Base-by-base conservation (phyloP, 2,113 vertebrate genomes). In the Leptodactylus fuscus region DNA sequence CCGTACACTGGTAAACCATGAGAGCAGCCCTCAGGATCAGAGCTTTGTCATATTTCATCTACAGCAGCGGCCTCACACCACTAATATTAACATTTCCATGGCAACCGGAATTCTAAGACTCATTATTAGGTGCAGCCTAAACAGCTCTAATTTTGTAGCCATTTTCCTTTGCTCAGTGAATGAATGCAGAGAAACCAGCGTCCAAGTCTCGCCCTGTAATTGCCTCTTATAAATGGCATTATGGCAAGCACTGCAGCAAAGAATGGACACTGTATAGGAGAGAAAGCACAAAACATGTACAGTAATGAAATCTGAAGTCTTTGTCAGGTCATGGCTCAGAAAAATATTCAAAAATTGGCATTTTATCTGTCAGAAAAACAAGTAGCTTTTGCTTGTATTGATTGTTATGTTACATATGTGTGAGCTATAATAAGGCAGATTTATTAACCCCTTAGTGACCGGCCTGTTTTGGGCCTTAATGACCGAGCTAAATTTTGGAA, bases 21-120 rank as follows among this genome's bases (percentile, higher is more conserved):
- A 79, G 5, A 9, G 49, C 22, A 60, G 51, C 76, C 49, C 20
- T 79, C 53, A 79, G 51, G 32, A 58, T 41, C 12, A 51, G 20
- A n/a, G 27, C 41, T 55, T 53, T 55, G 67, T 82, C 65, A 73
- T 74, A 55, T 83, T 83, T 13, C 69, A 83, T 60, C 34, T 60
- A 60, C 49, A 29, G 22, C 36, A 29, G 11, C 74, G 51, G 16
- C 81, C 51, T 60, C 49, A 55, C 34, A 44, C 13, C 69, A 82
- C 69, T 83, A 58, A 83, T 60, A 83, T 83, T 83, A 83, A 74
- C 20, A 71, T 83, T 83, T 74, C 81, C 70, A 73, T 74, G 81
- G 81, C 36, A 83, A 83, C 67, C 49, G 3, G 34, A 38, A 58
- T 74, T 58, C 22, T 83, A 60, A 60, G 36, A 53, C 48, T 73